Evolutionary conservation across 2,888 invertebrate species (phyloP), one percentile per base, ranked within the genome.

Genomic region (Hetaerina titia): DNA sequence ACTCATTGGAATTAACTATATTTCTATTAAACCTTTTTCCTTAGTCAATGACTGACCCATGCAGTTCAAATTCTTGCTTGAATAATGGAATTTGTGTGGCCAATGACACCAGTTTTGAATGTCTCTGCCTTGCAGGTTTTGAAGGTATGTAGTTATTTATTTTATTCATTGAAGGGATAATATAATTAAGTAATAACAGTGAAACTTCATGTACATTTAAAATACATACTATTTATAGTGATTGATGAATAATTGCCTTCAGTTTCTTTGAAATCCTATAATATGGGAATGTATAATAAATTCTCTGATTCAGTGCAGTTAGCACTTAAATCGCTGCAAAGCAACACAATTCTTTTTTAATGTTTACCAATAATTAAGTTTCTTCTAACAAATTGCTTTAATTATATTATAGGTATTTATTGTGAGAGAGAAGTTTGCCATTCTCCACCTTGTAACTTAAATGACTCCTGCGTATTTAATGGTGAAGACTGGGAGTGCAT

Each of bases 21-120:
- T 22, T 69, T 8, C 69, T 69, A 7, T 69, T 2, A 22, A 22
- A 74, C 8, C 15, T 11, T 81, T n/a, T 98, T 95, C 97, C 97
- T 95, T 97, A 97, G 96, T 96, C 97, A 58, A 96, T 19, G 11
- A 60, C 90, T 17, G 95, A 90, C 31, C n/a, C 90, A 58, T 95
- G 95, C 87, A 58, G 31, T 22, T 31, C 90, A 31, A 81, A 31
- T 31, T 90, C 90, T 15, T 95, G 95, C 74, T n/a, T 56, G 45
- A 95, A 95, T 31, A 90, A 90, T 58, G 95, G 89, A 64, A 81
- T 57, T 25, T 95, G 95, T 69, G 25, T n/a, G n/a, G 45, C 92
- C 19, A 22, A 64, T 69, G 92, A 74, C 22, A 69, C 58, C 19
- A 90, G 89, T 57, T 95, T 69, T 45, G 58, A 90, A 81, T 95